A percentile compares a stretch with the other conserved stretches of the same genome.
These are phyloP conservation scores for Beroe ovata DNA, from an alignment of 37 sponge, comb jelly and placozoan species.

Conservation along the genomic window DNA sequence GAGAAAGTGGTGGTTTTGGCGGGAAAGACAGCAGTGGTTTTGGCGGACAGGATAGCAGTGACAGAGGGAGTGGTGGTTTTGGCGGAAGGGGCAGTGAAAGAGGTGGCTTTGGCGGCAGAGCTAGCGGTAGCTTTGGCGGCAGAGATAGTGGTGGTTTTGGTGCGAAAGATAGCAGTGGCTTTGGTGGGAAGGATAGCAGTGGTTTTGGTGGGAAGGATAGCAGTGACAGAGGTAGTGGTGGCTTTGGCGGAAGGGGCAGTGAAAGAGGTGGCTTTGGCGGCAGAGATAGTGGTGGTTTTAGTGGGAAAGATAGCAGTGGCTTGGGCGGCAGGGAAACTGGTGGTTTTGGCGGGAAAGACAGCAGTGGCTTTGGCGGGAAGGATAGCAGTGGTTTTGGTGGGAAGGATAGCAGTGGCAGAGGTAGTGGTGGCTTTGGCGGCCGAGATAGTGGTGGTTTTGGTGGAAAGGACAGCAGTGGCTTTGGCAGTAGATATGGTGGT, in stretches of 20 bases:
- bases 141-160: constrained; percentile 11
- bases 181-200: background rate
- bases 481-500: background rate
- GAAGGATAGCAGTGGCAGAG: too few relatives aligned
- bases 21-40: background rate
- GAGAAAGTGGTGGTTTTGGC: background rate
- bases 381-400: too few relatives aligned
- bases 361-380: too few relatives aligned
- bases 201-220: too few relatives aligned
- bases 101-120: background rate
- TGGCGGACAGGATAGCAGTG: background rate
- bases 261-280: background rate
- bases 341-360: too few relatives aligned
- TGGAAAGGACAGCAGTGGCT: background rate
- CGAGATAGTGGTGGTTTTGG: background rate
- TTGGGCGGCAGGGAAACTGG: too few relatives aligned
- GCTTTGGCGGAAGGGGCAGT: background rate
- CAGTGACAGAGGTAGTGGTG: background rate
- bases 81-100: background rate
- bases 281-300: too few relatives aligned
- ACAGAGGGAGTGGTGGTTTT: background rate
- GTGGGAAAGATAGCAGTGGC: too few relatives aligned
- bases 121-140: background rate
- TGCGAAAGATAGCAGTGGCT: background rate
- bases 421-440: background rate